phyloP scores from a whole-genome alignment of 2,888 invertebrate genomes.

The Proisotoma minuta region DNA sequence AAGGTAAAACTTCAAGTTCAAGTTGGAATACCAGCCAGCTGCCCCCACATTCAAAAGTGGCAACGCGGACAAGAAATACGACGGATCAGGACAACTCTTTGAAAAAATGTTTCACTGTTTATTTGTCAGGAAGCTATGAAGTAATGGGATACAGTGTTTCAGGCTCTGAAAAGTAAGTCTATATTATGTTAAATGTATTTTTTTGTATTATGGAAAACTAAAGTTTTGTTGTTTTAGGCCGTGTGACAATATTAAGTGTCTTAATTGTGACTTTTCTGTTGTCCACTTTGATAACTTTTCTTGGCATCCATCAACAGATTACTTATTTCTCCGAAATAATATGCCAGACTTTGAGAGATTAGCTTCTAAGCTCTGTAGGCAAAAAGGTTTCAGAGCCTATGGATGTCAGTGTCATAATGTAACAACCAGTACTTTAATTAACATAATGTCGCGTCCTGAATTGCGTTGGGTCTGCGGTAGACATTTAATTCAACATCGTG shows the following conservation, averaged over 20 bases:
- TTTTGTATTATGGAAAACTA: constrained; percentile 8
- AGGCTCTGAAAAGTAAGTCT: constrained; percentile 38
- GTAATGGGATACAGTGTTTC: constrained; percentile 31
- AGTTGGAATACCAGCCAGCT: neutral
- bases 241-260: constrained; percentile 42
- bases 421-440: constrained; percentile 31
- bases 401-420: constrained; percentile 44
- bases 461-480: constrained; percentile 43
- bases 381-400: constrained; percentile 41
- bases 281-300: constrained; percentile 39
- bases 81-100: too few relatives aligned
- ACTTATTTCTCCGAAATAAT: constrained; percentile 44
- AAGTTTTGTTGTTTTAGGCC: constrained; percentile 29
- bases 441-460: constrained; percentile 30
- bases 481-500: too few relatives aligned
- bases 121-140: constrained; percentile 42
- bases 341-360: constrained; percentile 46
- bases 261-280: constrained; percentile 42
- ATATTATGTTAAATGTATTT: constrained; percentile 1
- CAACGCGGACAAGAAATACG: too few relatives aligned
- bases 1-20: too few relatives aligned
- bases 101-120: constrained; percentile 36
- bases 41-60: too few relatives aligned
- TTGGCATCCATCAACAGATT: constrained; percentile 42
- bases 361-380: constrained; percentile 29